Evolutionary conservation across 2,797 vertebrate genomes (phyloP).

Genomic region (Gobio occitaniae): DNA sequence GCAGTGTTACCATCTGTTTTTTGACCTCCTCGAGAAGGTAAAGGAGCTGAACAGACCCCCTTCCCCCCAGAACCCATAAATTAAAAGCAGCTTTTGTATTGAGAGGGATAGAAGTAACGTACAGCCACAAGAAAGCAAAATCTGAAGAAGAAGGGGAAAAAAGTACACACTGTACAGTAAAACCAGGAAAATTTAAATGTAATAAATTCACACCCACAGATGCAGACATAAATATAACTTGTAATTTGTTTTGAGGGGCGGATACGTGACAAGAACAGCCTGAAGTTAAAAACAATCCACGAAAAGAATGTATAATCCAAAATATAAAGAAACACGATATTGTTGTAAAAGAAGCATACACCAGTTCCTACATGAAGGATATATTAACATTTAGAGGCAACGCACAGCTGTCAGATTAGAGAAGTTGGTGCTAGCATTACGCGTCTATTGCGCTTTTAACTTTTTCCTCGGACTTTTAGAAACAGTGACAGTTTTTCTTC

Average conservation of each 20-base stretch:
- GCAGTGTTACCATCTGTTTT: slow-evolving; percentile 58
- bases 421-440: slow-evolving; percentile 15
- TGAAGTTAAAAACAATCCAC: not conserved
- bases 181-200: not conserved
- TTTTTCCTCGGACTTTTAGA: slow-evolving; percentile 1
- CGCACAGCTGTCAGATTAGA: not conserved
- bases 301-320: not conserved
- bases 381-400: not conserved
- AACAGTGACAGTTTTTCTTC: not conserved
- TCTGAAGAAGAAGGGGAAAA: not conserved
- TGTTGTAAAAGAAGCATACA: not conserved
- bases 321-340: not conserved
- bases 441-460: not conserved
- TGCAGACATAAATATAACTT: not conserved
- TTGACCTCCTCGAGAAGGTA: slow-evolving; percentile 55
- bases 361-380: not conserved
- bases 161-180: not conserved
- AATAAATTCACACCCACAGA: not conserved
- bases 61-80: slow-evolving; percentile 61
- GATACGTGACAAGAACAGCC: not conserved
- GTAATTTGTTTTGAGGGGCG: not conserved
- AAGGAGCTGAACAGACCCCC: slow-evolving; percentile 33
- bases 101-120: not conserved
- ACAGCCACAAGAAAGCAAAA: slow-evolving; percentile 5
- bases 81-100: slow-evolving; percentile 69